phyloP scores from a whole-genome alignment of 2,797 vertebrate species.

The Notolepis coatsorum region DNA sequence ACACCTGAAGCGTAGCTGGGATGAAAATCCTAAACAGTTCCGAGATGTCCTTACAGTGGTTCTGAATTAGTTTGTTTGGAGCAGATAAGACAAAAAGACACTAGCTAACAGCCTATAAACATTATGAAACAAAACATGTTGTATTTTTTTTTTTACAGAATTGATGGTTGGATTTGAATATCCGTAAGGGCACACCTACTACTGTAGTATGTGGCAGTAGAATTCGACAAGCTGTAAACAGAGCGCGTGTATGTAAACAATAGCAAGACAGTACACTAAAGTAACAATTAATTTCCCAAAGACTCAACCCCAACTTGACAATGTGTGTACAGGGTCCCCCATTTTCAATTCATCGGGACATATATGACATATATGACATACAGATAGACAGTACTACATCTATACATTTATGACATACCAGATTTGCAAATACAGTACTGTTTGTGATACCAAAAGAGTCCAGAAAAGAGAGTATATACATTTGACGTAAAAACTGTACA shows the following conservation, averaged over 20 bases:
- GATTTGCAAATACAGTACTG: too few species aligned
- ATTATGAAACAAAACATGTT: background rate
- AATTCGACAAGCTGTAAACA: background rate
- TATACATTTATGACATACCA: too few species aligned
- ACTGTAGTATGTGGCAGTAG: background rate
- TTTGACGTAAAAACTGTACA: too few species aligned
- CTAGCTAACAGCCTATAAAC: background rate
- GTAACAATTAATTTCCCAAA: constrained; percentile 3
- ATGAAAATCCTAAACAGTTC: constrained; percentile 14
- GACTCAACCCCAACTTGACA: background rate
- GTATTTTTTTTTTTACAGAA: constrained; percentile 13
- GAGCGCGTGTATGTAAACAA: constrained; percentile 36
- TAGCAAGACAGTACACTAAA: constrained; percentile 3
- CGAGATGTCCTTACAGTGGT: constrained; percentile 19
- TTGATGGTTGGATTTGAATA: background rate
- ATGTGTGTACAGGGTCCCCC: too few species aligned
- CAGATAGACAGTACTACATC: too few species aligned
- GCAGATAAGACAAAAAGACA: background rate
- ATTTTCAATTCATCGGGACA: too few species aligned
- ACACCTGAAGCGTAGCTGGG: constrained; percentile 15
- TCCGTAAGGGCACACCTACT: background rate
- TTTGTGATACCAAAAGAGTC: too few species aligned
- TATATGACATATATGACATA: too few species aligned
- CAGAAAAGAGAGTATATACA: too few species aligned
- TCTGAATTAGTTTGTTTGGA: constrained; percentile 16